Base-by-base conservation (phyloP, 2,113 vertebrate species). In the Cyprinodon variegatus region DNA sequence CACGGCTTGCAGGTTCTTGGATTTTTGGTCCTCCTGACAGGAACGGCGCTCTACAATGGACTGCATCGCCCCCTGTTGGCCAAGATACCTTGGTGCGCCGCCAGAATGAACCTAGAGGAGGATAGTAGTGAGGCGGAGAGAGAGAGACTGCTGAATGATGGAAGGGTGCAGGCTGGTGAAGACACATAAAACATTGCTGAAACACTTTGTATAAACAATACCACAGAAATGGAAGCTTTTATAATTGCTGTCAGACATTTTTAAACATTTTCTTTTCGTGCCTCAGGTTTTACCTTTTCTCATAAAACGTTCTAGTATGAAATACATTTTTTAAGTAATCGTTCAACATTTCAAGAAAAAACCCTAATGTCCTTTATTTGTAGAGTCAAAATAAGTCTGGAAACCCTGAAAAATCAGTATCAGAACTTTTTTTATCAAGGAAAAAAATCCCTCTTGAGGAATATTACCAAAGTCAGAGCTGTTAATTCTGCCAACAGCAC, bases 1-100 rank as follows among this genome's bases (percentile, higher is more conserved):
- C 96, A 96, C 0, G 91, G 93, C 0, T 91, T 99, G 68, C 94
- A 98, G 93, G 94, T 99, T 62, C 83, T 97, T 0, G 97, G 97
- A 1, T 99, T 98, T 70, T 20, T 96, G 67, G 78, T 98, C 61
- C 92, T 99, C 50, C 91, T 99, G 45, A 0, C 29, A 0, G 97
- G 97, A 0, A 93, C 97, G 0, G 95, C 90, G 0, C 94, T 98
- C 11, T 99, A 98, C 90, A 98, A 98, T 0, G 96, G 96, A 43
- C 91, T 98, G 17, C 97, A 98, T 88, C 93, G 82, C 41, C 94
- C 95, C 0, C 88, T 98, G 70, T 88, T 97, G 40, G 71, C 87
- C 76, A 90, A 75, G 81, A 74, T 97, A 78, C 79, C 92, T 0
- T 84, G 89, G 78, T 78, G 70, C 4, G 57, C 74, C 0, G 5